Evolutionary conservation across 2,113 vertebrate species (phyloP).

Genomic region (Pangasianodon hypophthalmus): DNA sequence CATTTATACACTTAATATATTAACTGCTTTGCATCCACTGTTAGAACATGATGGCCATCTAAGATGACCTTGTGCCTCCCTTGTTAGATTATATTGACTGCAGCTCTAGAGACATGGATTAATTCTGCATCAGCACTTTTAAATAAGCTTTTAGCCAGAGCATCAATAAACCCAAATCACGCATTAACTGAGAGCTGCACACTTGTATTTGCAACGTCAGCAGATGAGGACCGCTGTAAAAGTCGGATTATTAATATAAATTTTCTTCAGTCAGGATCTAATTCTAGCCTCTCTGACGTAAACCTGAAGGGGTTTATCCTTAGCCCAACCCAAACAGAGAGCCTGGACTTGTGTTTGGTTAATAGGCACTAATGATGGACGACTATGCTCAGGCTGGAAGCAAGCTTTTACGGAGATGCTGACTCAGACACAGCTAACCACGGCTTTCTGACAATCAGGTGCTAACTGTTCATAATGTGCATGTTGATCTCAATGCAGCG

Average conservation of each 20-base stretch:
- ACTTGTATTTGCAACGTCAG: slow-evolving; percentile 7
- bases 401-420: slow-evolving; percentile 2
- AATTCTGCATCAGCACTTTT: neutral
- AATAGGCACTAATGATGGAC: slow-evolving; percentile 18
- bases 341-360: slow-evolving; percentile 4
- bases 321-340: slow-evolving; percentile 15
- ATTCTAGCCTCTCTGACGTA: slow-evolving; percentile 14
- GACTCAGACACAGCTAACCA: slow-evolving; percentile 29
- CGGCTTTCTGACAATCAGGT: neutral
- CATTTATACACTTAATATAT: neutral
- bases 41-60: neutral
- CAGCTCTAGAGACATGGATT: neutral
- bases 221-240: slow-evolving; percentile 6
- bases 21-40: neutral
- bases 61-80: neutral
- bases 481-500: neutral
- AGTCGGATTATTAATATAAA: slow-evolving; percentile 14
- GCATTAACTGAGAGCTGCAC: neutral
- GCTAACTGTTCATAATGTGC: slow-evolving; percentile 9
- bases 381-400: slow-evolving; percentile 12
- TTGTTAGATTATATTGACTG: neutral
- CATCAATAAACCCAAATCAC: neutral
- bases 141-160: neutral
- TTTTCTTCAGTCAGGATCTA: neutral
- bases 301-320: neutral